phyloP scores from a whole-genome alignment of 35 echinoderm and acorn worm genomes.

The Apostichopus californicus region DNA sequence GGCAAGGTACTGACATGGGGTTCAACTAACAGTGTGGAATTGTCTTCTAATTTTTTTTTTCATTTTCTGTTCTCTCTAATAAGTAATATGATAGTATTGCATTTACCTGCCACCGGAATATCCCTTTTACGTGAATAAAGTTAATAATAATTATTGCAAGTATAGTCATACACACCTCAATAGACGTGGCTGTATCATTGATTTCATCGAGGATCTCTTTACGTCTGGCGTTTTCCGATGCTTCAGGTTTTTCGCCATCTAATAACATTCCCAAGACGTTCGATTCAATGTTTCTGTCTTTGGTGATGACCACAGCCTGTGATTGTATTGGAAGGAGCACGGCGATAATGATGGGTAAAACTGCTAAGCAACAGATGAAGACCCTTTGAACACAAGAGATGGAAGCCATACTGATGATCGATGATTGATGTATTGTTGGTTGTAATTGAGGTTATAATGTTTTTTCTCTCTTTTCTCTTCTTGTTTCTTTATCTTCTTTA shows the following conservation, averaged over 20 bases:
- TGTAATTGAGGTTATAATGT: too few relatives aligned
- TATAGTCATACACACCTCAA: slow-evolving; percentile 27
- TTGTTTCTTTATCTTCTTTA: too few relatives aligned
- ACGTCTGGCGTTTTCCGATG: background rate
- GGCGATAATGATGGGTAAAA: background rate
- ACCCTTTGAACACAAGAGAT: background rate
- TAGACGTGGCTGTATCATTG: slow-evolving; percentile 28
- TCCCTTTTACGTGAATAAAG: background rate
- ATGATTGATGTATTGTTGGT: too few relatives aligned
- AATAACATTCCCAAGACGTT: background rate
- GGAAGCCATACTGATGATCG: background rate
- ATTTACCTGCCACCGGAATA: background rate
- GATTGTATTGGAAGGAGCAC: background rate
- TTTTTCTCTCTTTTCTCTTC: too few relatives aligned
- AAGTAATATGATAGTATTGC: background rate
- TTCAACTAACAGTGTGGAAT: too few relatives aligned
- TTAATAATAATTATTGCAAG: background rate
- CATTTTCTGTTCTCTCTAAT: background rate
- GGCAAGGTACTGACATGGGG: too few relatives aligned
- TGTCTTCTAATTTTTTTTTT: background rate
- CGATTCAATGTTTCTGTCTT: background rate
- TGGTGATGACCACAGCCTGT: background rate
- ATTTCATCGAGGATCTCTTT: slow-evolving; percentile 28
- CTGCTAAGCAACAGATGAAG: background rate
- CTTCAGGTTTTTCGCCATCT: background rate